Evolutionary conservation across 2,797 vertebrate species (phyloP).

Genomic region (Cuniculus paca): DNA sequence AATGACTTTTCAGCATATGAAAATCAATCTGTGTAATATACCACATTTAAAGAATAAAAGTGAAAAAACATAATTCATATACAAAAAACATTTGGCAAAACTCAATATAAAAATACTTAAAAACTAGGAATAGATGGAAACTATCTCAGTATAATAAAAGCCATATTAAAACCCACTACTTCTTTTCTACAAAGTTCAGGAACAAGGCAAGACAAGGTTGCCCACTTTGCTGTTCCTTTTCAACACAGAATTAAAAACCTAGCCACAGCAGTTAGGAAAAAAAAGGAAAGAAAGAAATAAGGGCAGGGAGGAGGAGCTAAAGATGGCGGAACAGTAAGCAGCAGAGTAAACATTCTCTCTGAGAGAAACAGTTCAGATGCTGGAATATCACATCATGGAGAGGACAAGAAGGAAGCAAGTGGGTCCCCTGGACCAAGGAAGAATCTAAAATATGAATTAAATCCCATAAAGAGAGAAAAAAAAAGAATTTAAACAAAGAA

Average conservation of each 20-base stretch:
- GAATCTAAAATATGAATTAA: too few relatives aligned
- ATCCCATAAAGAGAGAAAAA: too few relatives aligned
- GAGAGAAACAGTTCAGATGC: too few relatives aligned
- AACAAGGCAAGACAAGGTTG: neutral
- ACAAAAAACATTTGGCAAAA: neutral
- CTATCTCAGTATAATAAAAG: neutral
- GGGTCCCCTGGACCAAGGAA: too few relatives aligned
- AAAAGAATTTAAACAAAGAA: too few relatives aligned
- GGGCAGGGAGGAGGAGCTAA: too few relatives aligned
- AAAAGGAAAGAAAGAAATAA: neutral
- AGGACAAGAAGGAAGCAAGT: too few relatives aligned
- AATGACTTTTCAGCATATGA: neutral
- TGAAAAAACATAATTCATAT: neutral
- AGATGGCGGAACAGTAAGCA: too few relatives aligned
- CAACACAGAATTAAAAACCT: neutral
- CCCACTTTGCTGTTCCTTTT: neutral
- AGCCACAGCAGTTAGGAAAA: neutral
- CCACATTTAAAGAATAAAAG: neutral
- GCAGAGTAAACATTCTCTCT: too few relatives aligned
- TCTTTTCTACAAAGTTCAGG: neutral
- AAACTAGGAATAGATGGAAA: conserved; percentile 3
- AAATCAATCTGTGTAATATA: neutral
- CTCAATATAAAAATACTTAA: neutral
- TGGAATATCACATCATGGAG: too few relatives aligned
- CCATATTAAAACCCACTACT: neutral